Percentiles rank a stretch among this genome's conserved stretches.
Evolutionary conservation across 2,888 invertebrate genomes (phyloP).

Genomic region (Apamea crenata): DNA sequence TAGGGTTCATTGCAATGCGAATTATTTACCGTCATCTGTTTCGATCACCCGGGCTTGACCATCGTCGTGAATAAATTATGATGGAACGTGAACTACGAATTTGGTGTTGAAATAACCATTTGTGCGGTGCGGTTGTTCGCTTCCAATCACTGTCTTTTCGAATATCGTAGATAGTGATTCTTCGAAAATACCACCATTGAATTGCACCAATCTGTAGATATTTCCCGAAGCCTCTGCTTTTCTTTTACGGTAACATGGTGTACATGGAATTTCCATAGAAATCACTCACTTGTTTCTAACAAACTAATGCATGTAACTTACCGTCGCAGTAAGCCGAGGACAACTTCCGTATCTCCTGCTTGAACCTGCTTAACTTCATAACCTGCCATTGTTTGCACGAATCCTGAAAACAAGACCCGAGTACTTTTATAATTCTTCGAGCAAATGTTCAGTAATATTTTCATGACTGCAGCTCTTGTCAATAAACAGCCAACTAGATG

Average conservation of each 20-base stretch:
- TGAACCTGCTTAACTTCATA: conserved; percentile 81
- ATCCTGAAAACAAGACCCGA: conserved; percentile 28
- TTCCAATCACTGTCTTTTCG: not conserved
- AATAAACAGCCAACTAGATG: conserved; percentile 28
- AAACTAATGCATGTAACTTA: conserved; percentile 80
- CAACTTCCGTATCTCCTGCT: conserved; percentile 87
- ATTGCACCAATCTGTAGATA: not conserved
- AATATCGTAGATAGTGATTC: not conserved
- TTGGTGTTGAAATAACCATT: not conserved
- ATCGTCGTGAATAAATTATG: too few relatives aligned
- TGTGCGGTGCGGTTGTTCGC: not conserved
- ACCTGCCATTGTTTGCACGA: conserved; percentile 62
- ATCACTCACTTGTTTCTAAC: not conserved
- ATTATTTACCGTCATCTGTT: not conserved
- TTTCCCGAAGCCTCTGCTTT: not conserved
- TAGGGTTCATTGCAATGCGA: too few relatives aligned
- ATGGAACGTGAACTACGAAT: not conserved
- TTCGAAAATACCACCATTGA: not conserved
- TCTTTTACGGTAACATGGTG: not conserved
- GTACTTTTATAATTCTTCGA: not conserved
- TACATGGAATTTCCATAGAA: not conserved
- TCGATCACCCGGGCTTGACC: not conserved
- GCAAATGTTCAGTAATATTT: not conserved
- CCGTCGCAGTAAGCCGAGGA: conserved; percentile 90
- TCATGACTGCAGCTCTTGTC: not conserved